Conservation (phyloP, 2,797 vertebrate genomes). For the Australoheros facetus region DNA sequence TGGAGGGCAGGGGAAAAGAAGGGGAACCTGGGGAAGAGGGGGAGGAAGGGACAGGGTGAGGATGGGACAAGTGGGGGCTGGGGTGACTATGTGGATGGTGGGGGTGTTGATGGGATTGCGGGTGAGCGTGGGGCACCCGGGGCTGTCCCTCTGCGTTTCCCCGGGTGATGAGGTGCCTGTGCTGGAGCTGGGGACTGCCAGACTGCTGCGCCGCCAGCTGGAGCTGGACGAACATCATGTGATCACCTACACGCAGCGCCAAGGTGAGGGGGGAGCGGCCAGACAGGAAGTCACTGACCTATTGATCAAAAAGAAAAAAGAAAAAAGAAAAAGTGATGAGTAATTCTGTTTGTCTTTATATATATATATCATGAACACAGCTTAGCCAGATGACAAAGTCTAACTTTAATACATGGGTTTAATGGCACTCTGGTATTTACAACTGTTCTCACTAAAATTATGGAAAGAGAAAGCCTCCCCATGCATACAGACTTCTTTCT, state of each 20-base stretch:
- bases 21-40: constrained; percentile 69
- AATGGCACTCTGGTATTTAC: background rate
- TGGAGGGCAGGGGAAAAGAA: constrained; percentile 75
- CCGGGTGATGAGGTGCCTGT: constrained; percentile 89
- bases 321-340: background rate
- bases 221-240: constrained; percentile 96
- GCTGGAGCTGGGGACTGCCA: constrained; percentile 85
- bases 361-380: background rate
- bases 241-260: constrained; percentile 92
- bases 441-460: background rate
- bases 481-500: constrained; percentile 16
- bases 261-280: constrained; percentile 94
- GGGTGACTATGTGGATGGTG: constrained; percentile 67
- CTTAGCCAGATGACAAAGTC: background rate
- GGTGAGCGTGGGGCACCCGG: constrained; percentile 70
- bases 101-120: constrained; percentile 62
- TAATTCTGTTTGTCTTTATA: background rate
- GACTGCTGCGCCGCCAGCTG: constrained; percentile 92
- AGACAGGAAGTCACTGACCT: constrained; percentile 96
- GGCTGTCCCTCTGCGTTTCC: constrained; percentile 80
- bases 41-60: constrained; percentile 66
- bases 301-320: constrained; percentile 34
- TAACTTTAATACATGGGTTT: background rate
- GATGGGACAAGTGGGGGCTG: constrained; percentile 64
- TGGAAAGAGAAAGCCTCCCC: background rate